phyloP scores from a whole-genome alignment of 2,113 vertebrate genomes.

The Talpa occidentalis region DNA sequence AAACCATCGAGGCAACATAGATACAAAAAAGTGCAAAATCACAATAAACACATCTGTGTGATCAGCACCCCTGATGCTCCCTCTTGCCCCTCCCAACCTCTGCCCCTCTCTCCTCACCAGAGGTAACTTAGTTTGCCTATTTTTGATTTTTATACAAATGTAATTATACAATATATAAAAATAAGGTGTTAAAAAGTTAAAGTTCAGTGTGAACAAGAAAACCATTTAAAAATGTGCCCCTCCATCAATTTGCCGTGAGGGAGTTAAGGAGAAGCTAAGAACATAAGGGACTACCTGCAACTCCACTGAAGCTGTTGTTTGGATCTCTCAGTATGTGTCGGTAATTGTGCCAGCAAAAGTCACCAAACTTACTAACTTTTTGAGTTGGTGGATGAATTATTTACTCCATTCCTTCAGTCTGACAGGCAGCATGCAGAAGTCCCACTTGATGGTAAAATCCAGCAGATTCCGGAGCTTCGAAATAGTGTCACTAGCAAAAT shows the following conservation, averaged over 20 bases:
- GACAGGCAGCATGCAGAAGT: conserved; percentile 50
- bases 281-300: not conserved
- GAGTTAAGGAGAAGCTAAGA: not conserved
- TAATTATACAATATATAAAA: not conserved
- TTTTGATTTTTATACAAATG: conserved; percentile 21
- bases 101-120: not conserved
- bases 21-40: not conserved
- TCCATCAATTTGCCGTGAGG: not conserved
- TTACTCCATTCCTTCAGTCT: conserved; percentile 25
- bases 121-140: not conserved
- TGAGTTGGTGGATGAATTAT: conserved; percentile 65
- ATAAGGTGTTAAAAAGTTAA: not conserved
- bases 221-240: not conserved
- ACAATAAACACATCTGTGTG: not conserved
- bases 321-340: conserved; percentile 13
- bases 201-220: conserved; percentile 33
- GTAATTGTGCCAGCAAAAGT: not conserved
- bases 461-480: not conserved
- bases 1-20: not conserved
- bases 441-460: conserved; percentile 30
- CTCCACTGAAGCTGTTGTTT: not conserved
- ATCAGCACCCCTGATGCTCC: not conserved
- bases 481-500: conserved; percentile 23
- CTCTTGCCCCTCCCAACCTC: not conserved
- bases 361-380: conserved; percentile 45